These are phyloP conservation scores for Eriosoma lanigerum DNA, from an alignment of 1,140 invertebrate species.

Conservation along the genomic window DNA sequence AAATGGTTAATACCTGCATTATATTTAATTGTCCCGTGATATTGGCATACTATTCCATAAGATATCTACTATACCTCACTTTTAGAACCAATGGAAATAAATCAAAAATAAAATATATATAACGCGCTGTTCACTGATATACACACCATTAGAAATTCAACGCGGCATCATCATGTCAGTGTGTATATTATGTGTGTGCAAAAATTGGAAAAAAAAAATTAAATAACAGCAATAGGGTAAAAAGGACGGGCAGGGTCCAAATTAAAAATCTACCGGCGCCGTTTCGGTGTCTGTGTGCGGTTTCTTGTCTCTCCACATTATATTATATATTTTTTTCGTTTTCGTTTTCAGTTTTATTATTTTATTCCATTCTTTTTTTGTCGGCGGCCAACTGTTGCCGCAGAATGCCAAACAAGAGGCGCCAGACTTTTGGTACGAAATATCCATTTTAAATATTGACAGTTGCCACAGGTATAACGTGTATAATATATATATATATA, in stretches of 20 bases:
- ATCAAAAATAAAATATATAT: slow-evolving; percentile 13
- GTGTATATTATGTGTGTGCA: background rate
- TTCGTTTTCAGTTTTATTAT: background rate
- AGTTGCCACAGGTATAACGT: slow-evolving; percentile 43
- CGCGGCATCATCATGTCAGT: background rate
- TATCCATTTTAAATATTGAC: slow-evolving; percentile 52
- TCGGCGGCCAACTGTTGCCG: slow-evolving; percentile 41
- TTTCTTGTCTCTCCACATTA: slow-evolving; percentile 43
- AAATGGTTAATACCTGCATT: too few species aligned
- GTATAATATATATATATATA: too few species aligned
- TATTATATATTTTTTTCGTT: slow-evolving; percentile 15
- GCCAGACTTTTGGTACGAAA: slow-evolving; percentile 51
- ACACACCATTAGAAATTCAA: slow-evolving; percentile 1
- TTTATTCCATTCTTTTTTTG: slow-evolving; percentile 35
- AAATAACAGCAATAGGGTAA: slow-evolving; percentile 44
- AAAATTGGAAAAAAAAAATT: slow-evolving; percentile 49
- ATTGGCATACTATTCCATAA: too few species aligned
- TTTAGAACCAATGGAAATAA: slow-evolving; percentile 46
- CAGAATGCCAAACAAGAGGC: slow-evolving; percentile 52
- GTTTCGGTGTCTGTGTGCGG: slow-evolving; percentile 47
- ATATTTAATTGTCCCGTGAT: too few species aligned
- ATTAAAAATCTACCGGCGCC: slow-evolving; percentile 51
- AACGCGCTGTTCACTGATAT: background rate
- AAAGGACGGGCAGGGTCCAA: slow-evolving; percentile 47
- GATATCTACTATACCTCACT: too few species aligned